These are phyloP conservation scores for Drosophila saltans DNA, from an alignment of 1,140 invertebrate species.

Conservation along the genomic window DNA sequence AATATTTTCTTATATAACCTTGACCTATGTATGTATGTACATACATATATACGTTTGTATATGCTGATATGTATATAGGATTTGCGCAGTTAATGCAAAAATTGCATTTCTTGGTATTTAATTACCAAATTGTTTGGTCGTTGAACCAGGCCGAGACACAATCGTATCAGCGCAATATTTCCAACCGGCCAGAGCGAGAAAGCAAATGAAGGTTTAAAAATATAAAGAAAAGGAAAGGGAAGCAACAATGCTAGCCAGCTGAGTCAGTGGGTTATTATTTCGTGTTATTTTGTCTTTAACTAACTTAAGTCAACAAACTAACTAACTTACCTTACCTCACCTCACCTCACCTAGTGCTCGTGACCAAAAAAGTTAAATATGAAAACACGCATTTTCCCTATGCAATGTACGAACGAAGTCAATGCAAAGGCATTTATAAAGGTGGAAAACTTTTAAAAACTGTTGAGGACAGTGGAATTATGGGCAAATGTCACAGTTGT, in stretches of 20 bases:
- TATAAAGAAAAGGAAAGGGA: not conserved
- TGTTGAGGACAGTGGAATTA: not conserved
- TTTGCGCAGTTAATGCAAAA: constrained; percentile 12
- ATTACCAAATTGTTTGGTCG: constrained; percentile 30
- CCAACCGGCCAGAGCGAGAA: constrained; percentile 15
- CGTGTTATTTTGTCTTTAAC: not conserved
- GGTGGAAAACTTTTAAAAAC: not conserved
- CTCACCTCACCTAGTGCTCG: not conserved
- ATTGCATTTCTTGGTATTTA: constrained; percentile 1
- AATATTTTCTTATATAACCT: not conserved
- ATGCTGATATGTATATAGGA: not conserved
- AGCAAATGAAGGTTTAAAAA: not conserved
- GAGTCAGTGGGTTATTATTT: not conserved
- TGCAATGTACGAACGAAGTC: not conserved
- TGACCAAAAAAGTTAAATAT: not conserved
- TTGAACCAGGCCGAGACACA: constrained; percentile 33
- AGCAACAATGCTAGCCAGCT: not conserved
- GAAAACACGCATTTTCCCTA: too few species aligned
- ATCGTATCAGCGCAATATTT: constrained; percentile 28
- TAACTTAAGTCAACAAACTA: not conserved
- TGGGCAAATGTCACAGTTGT: not conserved
- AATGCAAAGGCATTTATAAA: not conserved
- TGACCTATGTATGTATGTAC: not conserved
- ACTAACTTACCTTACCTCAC: not conserved
- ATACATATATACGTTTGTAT: not conserved